Percentiles rank a stretch among this genome's conserved stretches.
These are phyloP conservation scores for Subacronicta megacephala DNA, from an alignment of 2,888 invertebrate species.

Conservation along the genomic window DNA sequence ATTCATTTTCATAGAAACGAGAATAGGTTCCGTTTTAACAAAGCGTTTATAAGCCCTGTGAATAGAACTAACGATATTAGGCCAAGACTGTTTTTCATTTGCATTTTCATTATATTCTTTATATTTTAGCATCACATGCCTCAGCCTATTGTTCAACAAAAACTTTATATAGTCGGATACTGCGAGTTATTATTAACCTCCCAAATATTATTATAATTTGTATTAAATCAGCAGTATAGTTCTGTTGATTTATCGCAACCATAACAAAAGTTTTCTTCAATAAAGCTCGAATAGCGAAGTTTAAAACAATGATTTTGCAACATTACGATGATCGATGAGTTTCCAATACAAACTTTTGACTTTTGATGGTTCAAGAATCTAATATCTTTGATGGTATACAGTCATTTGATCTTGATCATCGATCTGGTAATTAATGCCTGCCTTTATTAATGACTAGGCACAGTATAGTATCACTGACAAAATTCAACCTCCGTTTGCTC, in stretches of 20 bases:
- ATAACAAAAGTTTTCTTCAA: constrained; percentile 46
- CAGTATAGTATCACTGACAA: too few relatives aligned
- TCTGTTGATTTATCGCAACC: constrained; percentile 44
- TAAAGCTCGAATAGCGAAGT: constrained; percentile 56
- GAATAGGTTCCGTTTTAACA: constrained; percentile 2
- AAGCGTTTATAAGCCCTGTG: not conserved
- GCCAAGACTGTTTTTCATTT: too few relatives aligned
- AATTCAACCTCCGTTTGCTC: too few relatives aligned
- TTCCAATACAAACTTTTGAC: constrained; percentile 47
- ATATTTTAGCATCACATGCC: constrained; percentile 7
- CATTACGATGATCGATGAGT: constrained; percentile 65
- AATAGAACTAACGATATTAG: constrained; percentile 20
- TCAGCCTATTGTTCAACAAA: constrained; percentile 17
- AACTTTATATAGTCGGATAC: constrained; percentile 6
- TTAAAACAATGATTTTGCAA: constrained; percentile 70
- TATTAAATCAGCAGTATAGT: constrained; percentile 4
- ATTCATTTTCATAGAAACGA: not conserved
- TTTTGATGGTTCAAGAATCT: constrained; percentile 17
- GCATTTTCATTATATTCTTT: constrained; percentile 7
- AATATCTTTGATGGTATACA: constrained; percentile 23
- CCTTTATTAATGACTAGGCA: not conserved
- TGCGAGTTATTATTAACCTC: constrained; percentile 15
- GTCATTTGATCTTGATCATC: constrained; percentile 20
- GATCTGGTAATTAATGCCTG: not conserved
- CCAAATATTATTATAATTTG: constrained; percentile 23